These are phyloP conservation scores for Acanthurus tractus DNA, from an alignment of 2,797 vertebrate genomes.

Conservation along the genomic window DNA sequence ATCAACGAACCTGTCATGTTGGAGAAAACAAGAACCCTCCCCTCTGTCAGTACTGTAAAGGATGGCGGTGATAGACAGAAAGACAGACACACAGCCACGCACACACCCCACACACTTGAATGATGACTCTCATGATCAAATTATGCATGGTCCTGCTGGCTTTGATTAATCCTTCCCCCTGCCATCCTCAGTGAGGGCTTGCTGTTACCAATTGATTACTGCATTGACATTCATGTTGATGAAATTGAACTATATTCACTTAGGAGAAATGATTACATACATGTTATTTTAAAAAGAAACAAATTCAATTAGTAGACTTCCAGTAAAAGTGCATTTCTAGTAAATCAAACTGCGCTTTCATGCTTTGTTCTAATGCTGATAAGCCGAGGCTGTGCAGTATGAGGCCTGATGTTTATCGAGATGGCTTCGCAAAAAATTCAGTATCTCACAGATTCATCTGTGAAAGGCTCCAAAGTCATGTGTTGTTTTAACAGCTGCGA, in stretches of 20 bases:
- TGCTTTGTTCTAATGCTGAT: slow-evolving; percentile 2
- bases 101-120: slow-evolving; percentile 45
- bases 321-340: slow-evolving; percentile 20
- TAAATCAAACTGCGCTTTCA: slow-evolving; percentile 26
- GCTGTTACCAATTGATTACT: slow-evolving; percentile 74
- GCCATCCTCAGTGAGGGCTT: slow-evolving; percentile 47
- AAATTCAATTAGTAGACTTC: slow-evolving; percentile 55
- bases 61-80: slow-evolving; percentile 8
- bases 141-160: slow-evolving; percentile 65
- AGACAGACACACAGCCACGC: background rate
- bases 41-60: slow-evolving; percentile 9
- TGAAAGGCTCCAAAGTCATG: slow-evolving; percentile 26
- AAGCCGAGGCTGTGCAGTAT: slow-evolving; percentile 2
- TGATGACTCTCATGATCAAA: slow-evolving; percentile 67
- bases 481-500: slow-evolving; percentile 35
- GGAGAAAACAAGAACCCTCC: slow-evolving; percentile 3
- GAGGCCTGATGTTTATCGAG: slow-evolving; percentile 31
- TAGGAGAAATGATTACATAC: slow-evolving; percentile 45
- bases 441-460: slow-evolving; percentile 5
- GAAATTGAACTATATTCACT: slow-evolving; percentile 55
- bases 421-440: slow-evolving; percentile 18
- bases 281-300: slow-evolving; percentile 41
- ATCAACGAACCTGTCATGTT: background rate
- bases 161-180: slow-evolving; percentile 70
- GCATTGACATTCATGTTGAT: slow-evolving; percentile 56